phyloP scores from a whole-genome alignment of 1,140 invertebrate species.

The Drosophila mojavensis region DNA sequence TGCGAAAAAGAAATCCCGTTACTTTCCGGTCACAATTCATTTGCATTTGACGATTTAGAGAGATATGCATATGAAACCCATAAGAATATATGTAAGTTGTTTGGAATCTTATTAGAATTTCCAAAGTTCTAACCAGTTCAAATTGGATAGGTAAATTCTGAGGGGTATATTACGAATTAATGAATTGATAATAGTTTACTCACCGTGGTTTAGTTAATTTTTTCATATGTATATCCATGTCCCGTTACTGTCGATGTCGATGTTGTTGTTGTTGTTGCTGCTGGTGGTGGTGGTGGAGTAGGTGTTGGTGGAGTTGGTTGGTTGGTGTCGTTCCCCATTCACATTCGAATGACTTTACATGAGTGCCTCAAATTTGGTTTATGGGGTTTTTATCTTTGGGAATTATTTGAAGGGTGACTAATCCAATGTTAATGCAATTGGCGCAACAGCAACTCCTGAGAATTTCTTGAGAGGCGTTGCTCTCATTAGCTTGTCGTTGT shows the following conservation, averaged over 20 bases:
- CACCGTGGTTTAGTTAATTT: conserved; percentile 75
- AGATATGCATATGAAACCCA: too few species aligned
- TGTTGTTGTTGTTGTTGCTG: conserved; percentile 31
- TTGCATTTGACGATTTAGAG: too few species aligned
- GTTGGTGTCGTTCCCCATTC: conserved; percentile 22
- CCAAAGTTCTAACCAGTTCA: too few species aligned
- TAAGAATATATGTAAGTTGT: too few species aligned
- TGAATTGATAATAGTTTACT: background rate
- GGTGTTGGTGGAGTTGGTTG: conserved; percentile 10
- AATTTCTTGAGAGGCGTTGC: conserved; percentile 18
- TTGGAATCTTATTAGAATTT: too few species aligned
- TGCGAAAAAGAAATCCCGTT: too few species aligned
- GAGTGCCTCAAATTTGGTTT: conserved; percentile 20
- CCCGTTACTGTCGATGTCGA: conserved; percentile 43
- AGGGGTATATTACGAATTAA: too few species aligned
- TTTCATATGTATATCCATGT: conserved; percentile 79
- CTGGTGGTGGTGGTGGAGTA: conserved; percentile 15
- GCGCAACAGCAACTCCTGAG: conserved; percentile 36
- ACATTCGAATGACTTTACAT: conserved; percentile 40
- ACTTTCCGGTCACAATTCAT: too few species aligned
- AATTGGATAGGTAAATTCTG: too few species aligned
- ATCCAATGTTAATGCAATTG: conserved; percentile 43
- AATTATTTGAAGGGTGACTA: conserved; percentile 19
- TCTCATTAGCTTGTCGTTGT: conserved; percentile 17
- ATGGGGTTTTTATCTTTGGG: background rate